Percentiles rank a stretch among this genome's conserved stretches.
These are phyloP conservation scores for Rhamphomyia laevipes DNA, from an alignment of 2,888 invertebrate species.

Conservation along the genomic window DNA sequence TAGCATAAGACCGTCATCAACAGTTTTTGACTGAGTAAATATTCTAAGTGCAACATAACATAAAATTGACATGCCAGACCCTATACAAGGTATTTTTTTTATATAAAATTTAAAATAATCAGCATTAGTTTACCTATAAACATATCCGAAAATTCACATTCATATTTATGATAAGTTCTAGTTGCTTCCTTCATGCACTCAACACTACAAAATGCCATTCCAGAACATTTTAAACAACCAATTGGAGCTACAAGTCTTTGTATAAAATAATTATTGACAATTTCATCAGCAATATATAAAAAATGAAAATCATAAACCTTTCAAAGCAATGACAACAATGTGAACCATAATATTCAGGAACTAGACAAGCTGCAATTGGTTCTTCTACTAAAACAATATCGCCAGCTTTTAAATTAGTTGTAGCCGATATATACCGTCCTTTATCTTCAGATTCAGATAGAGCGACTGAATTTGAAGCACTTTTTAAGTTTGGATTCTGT, in stretches of 20 bases:
- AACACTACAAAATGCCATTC: slow-evolving; percentile 61
- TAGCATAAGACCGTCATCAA: slow-evolving; percentile 30
- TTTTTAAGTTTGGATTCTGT: slow-evolving; percentile 42
- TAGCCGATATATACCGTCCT: slow-evolving; percentile 61
- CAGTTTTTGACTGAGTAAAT: slow-evolving; percentile 54
- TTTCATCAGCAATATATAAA: neutral
- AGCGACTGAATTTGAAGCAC: slow-evolving; percentile 49
- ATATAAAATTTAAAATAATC: neutral
- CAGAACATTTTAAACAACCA: slow-evolving; percentile 61
- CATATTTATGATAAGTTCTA: slow-evolving; percentile 57
- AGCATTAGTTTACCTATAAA: slow-evolving; percentile 48
- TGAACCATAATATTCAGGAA: slow-evolving; percentile 61
- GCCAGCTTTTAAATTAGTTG: slow-evolving; percentile 44
- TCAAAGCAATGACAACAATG: slow-evolving; percentile 72
- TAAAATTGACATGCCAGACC: slow-evolving; percentile 70
- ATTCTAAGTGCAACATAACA: slow-evolving; percentile 63
- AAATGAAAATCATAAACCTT: slow-evolving; percentile 43
- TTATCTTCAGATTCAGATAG: slow-evolving; percentile 44
- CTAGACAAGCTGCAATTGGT: slow-evolving; percentile 61
- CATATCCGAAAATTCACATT: slow-evolving; percentile 62
- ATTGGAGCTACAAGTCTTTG: slow-evolving; percentile 50
- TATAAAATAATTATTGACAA: neutral
- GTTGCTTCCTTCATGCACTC: slow-evolving; percentile 53
- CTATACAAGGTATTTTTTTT: slow-evolving; percentile 28
- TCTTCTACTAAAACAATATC: slow-evolving; percentile 59